A percentile compares a stretch with the other conserved stretches of the same genome.
Evolutionary conservation across 2,888 invertebrate genomes (phyloP).

Genomic region (Oxytorus armatus): DNA sequence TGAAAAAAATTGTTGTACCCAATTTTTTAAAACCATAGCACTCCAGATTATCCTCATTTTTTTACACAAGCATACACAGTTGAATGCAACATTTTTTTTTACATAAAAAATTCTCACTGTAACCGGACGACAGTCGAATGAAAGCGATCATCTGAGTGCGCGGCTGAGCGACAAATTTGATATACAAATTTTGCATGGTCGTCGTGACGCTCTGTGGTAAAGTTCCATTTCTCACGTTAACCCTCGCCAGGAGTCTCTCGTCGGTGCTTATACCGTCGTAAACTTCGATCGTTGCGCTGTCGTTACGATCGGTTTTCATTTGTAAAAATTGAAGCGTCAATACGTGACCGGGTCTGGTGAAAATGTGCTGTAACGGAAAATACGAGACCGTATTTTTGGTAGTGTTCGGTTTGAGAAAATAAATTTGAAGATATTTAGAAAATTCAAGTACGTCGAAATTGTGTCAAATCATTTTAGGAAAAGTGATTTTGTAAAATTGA

Average conservation of each 20-base stretch:
- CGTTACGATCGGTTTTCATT: slow-evolving; percentile 91
- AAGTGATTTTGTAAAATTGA: no score
- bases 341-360: slow-evolving; percentile 91
- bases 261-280: slow-evolving; percentile 91
- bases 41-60: no score
- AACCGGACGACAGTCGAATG: slow-evolving; percentile 91
- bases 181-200: slow-evolving; percentile 91
- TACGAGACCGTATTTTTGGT: not conserved
- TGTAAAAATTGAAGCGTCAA: slow-evolving; percentile 94
- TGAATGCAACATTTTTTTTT: slow-evolving; percentile 5
- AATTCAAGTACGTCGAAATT: not conserved
- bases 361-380: slow-evolving; percentile 87
- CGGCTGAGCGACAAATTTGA: slow-evolving; percentile 91
- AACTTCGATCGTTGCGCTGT: slow-evolving; percentile 90
- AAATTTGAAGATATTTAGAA: not conserved
- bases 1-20: no score
- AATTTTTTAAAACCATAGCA: no score
- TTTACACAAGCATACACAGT: not conserved
- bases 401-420: not conserved
- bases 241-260: slow-evolving; percentile 89
- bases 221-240: slow-evolving; percentile 93
- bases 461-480: not conserved
- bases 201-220: slow-evolving; percentile 95
- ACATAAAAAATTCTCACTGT: slow-evolving; percentile 84
- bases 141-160: slow-evolving; percentile 91